Evolutionary conservation across 1,140 invertebrate genomes (phyloP).

Genomic region (Drosophila prosaltans): DNA sequence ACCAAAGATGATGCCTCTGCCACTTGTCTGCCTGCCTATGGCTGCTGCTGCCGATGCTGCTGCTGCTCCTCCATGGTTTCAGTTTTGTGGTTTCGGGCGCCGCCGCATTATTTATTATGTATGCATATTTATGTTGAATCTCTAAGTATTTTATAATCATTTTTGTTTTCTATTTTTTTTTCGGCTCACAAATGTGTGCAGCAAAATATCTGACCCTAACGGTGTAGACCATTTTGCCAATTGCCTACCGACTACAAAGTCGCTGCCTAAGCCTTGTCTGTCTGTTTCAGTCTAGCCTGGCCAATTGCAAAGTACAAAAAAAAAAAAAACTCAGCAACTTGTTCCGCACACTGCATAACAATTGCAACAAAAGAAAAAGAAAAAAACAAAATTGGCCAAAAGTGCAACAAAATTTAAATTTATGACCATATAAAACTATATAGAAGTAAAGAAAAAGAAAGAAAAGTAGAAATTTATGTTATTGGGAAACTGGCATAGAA

Average conservation of each 20-base stretch:
- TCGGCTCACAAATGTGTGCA: constrained; percentile 29
- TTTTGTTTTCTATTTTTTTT: constrained; percentile 40
- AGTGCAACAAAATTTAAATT: too few species aligned
- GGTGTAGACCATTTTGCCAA: constrained; percentile 68
- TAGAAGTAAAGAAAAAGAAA: too few species aligned
- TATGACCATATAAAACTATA: too few species aligned
- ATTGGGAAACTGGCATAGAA: too few species aligned
- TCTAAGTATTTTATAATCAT: constrained; percentile 81
- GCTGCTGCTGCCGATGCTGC: background rate
- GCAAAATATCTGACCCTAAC: constrained; percentile 64
- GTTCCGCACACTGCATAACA: background rate
- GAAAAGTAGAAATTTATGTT: too few species aligned
- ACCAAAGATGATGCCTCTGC: constrained; percentile 30
- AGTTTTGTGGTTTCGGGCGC: constrained; percentile 60
- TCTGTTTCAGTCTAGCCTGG: constrained; percentile 11
- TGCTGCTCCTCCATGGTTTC: constrained; percentile 23
- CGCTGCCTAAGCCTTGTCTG: constrained; percentile 5
- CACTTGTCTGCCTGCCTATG: constrained; percentile 18
- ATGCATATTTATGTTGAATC: constrained; percentile 80
- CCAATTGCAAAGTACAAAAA: constrained; percentile 8
- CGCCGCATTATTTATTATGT: constrained; percentile 79
- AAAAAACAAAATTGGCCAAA: too few species aligned
- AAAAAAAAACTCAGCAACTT: constrained; percentile 16
- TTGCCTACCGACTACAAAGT: constrained; percentile 30
- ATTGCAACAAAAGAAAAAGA: too few species aligned